These are phyloP conservation scores for Labroides dimidiatus DNA, from an alignment of 2,797 vertebrate species.

Conservation along the genomic window DNA sequence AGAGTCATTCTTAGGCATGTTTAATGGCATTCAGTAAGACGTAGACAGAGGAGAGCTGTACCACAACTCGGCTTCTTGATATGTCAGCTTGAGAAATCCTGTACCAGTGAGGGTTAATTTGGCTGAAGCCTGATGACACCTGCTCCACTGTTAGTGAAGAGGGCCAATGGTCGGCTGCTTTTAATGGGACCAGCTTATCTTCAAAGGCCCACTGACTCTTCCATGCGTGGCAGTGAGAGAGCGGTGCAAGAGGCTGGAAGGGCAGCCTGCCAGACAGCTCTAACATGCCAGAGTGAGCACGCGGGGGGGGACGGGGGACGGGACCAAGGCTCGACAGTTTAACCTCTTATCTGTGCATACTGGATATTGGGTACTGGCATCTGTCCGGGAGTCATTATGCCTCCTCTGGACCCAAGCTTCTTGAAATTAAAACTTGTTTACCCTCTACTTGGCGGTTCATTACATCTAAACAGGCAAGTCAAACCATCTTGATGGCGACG, in stretches of 20 bases:
- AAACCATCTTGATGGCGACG: constrained; percentile 43
- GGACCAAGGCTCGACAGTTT: constrained; percentile 42
- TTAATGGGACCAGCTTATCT: constrained; percentile 72
- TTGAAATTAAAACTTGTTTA: constrained; percentile 66
- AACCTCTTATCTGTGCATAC: constrained; percentile 64
- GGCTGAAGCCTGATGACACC: constrained; percentile 53
- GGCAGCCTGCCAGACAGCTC: constrained; percentile 61
- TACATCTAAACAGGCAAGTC: constrained; percentile 52
- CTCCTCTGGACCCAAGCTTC: constrained; percentile 57
- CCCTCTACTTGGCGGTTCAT: constrained; percentile 55
- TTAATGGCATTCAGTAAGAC: constrained; percentile 64
- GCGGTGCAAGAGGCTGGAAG: constrained; percentile 48
- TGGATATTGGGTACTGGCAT: constrained; percentile 66
- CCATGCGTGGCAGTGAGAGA: constrained; percentile 51
- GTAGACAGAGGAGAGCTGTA: constrained; percentile 44
- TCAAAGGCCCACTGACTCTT: constrained; percentile 61
- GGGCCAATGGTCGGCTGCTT: constrained; percentile 60
- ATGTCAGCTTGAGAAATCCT: constrained; percentile 45
- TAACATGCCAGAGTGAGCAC: constrained; percentile 63
- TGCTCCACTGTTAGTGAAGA: constrained; percentile 59
- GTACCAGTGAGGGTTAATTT: constrained; percentile 62
- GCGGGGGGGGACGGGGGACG: no score
- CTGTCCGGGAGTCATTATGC: constrained; percentile 56
- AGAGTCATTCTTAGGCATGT: constrained; percentile 68
- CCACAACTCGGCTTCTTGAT: constrained; percentile 51